Base-by-base conservation (phyloP, 2,888 invertebrate species). In the Hedya salicella region DNA sequence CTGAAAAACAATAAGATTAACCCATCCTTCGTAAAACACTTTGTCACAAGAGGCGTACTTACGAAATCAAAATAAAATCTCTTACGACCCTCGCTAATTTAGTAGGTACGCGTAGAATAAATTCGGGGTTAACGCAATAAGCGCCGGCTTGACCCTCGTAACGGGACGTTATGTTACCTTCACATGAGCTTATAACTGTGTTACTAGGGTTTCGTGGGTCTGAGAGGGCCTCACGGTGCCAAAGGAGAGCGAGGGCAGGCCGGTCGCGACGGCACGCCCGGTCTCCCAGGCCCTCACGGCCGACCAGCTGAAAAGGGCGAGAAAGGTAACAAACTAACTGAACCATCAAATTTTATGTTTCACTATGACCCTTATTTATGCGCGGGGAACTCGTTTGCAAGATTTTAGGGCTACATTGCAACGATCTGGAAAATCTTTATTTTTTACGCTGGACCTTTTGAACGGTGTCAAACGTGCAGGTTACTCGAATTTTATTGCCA, bases 251-350 rank as follows among this genome's bases (percentile, higher is more conserved):
- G 94, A 30, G 95, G 95, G 0, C 91, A 87, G 63, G 83, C 94
- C n/a, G 96, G 96, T 42, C 93, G 95, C 69, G 95, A 95, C 63
- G 96, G 96, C 3, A 86, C 94, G 46, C 95, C 96, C 32, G 94
- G 95, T 68, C 76, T 93, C 73, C 87, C 93, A 69, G 85, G 94
- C 82, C 76, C 92, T 70, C 86, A 93, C 87, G 83, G 94, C 77
- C 83, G 91, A 71, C 94, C 95, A 60, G 96, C 96, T 9, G 95
- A 95, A 78, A 96, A 96, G 85, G 96, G 96, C 66, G 95, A 95
- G 77, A 95, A 95, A 87, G 95, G 95, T 82, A 94, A 93, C 79
- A 76, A 84, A 86, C 80, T 83, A 83, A 88, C 87, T 90, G 83
- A 83, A 85, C 89, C 90, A 89, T 91, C 86, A 91, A 92, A 89